Base-by-base conservation (phyloP, 30 jellyfish, hydroid and myxozoan genomes). In the Hydractinia echinata region DNA sequence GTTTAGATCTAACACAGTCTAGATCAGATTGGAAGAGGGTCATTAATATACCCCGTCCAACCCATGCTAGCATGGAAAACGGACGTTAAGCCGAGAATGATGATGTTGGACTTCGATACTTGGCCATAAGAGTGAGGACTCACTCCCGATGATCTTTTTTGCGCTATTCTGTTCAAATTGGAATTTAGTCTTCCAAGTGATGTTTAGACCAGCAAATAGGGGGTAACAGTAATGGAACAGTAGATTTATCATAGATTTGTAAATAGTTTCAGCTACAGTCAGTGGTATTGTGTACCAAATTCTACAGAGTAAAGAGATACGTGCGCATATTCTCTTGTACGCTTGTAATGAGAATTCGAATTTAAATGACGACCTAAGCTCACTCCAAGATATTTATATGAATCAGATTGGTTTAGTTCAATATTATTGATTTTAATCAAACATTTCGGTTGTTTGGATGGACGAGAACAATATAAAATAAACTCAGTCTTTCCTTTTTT, bases 151-250 rank as follows among this genome's bases (percentile, higher is more conserved):
- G 79, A 87, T 88, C 80, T 66, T 62, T 76, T 76, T 87, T 72
- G 92, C 84, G 72, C 95, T 87, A 55, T 74, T 73, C 76, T 87
- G 91, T 73, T 76, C 64, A 66, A 39, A 48, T 77, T 87, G 84
- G 20, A 87, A 84, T 79, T 87, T 87, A 79, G 50, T n/a, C n/a
- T n/a, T n/a, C n/a, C n/a, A n/a, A n/a, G n/a, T n/a, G n/a, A n/a
- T n/a, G n/a, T n/a, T n/a, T n/a, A n/a, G n/a, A n/a, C 86, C 51
- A 84, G 66, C 81, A 84, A 69, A 81, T 61, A 76, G 79, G 49
- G 88, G 92, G 82, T 76, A 84, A 76, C 92, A 84, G 86, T 84
- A 74, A 78, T 55, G 67, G 55, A 84, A 84, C 62, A 84, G 54
- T n/a, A n/a, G n/a, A n/a, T n/a, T 84, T 73, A 84, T 73, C 92